A percentile compares a stretch with the other conserved stretches of the same genome.
Conservation (phyloP, 2,888 invertebrate species). For the Dioctria rufipes region DNA sequence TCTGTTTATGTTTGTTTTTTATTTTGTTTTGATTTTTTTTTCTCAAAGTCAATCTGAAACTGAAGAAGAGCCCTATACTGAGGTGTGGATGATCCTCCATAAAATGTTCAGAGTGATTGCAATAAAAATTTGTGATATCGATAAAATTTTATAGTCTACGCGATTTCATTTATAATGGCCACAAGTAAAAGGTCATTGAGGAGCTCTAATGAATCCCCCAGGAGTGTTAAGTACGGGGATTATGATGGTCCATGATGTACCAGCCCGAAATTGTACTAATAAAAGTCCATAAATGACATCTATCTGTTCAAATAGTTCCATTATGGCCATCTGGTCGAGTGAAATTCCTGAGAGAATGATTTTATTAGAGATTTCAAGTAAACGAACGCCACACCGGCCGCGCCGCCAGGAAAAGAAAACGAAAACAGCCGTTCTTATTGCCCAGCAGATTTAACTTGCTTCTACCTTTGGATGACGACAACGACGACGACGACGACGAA, state of each 20-base stretch:
- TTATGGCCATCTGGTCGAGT: neutral
- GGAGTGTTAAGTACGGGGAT: neutral
- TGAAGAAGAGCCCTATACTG: neutral
- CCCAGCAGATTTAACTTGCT: neutral
- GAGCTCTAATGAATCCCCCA: constrained; percentile 1
- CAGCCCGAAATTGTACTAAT: too few relatives aligned
- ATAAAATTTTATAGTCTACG: constrained; percentile 38
- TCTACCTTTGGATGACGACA: neutral
- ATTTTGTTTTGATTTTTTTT: too few relatives aligned
- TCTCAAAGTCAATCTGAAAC: neutral
- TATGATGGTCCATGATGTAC: too few relatives aligned
- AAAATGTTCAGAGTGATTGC: constrained; percentile 7
- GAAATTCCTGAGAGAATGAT: neutral
- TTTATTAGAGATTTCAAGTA: constrained; percentile 8
- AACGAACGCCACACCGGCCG: constrained; percentile 4
- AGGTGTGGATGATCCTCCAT: constrained; percentile 7
- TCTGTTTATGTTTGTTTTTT: neutral
- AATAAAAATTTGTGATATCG: constrained; percentile 17
- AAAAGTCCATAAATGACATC: constrained; percentile 18
- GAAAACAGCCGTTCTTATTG: neutral
- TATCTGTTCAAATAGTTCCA: neutral
- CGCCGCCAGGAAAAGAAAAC: too few relatives aligned
- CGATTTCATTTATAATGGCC: constrained; percentile 20
- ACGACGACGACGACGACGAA: neutral
- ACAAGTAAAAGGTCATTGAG: constrained; percentile 20